phyloP scores from a whole-genome alignment of 1,140 invertebrate genomes.

The Drosophila sp. region DNA sequence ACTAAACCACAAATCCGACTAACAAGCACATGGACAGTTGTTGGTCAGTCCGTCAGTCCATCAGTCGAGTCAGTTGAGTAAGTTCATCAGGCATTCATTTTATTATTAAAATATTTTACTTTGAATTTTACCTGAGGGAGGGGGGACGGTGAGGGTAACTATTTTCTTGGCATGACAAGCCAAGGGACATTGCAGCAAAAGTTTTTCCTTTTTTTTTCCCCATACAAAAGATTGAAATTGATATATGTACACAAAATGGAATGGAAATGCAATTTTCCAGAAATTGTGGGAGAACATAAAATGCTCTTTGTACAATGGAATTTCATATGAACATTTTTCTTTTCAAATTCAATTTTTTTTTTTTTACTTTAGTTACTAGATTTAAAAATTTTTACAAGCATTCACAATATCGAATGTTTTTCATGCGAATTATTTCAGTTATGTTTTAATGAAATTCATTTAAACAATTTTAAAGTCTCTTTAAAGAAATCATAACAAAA shows the following conservation, averaged over 20 bases:
- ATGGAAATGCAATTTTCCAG: slow-evolving; percentile 1
- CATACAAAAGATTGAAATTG: slow-evolving; percentile 9
- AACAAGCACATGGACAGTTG: slow-evolving; percentile 38
- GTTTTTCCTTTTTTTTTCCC: slow-evolving; percentile 7
- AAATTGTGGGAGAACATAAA: neutral
- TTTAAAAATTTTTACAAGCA: too few species aligned
- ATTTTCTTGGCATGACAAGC: slow-evolving; percentile 24
- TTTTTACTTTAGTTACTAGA: too few species aligned
- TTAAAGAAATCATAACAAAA: too few species aligned
- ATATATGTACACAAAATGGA: neutral
- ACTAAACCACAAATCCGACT: slow-evolving; percentile 56
- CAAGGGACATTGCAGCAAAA: slow-evolving; percentile 9
- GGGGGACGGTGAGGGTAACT: slow-evolving; percentile 11
- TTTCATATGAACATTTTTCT: neutral
- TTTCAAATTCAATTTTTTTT: too few species aligned
- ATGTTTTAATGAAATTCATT: too few species aligned
- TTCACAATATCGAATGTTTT: too few species aligned
- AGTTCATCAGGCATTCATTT: slow-evolving; percentile 52
- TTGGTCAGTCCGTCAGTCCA: slow-evolving; percentile 8
- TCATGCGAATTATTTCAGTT: too few species aligned
- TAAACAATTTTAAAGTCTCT: too few species aligned
- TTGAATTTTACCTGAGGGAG: slow-evolving; percentile 42
- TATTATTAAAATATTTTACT: slow-evolving; percentile 65
- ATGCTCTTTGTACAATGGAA: neutral
- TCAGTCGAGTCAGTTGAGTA: slow-evolving; percentile 4